Percentiles rank a stretch among this genome's conserved stretches.
These are phyloP conservation scores for Iguana delicatissima DNA, from an alignment of 2,797 vertebrate species.

Conservation along the genomic window DNA sequence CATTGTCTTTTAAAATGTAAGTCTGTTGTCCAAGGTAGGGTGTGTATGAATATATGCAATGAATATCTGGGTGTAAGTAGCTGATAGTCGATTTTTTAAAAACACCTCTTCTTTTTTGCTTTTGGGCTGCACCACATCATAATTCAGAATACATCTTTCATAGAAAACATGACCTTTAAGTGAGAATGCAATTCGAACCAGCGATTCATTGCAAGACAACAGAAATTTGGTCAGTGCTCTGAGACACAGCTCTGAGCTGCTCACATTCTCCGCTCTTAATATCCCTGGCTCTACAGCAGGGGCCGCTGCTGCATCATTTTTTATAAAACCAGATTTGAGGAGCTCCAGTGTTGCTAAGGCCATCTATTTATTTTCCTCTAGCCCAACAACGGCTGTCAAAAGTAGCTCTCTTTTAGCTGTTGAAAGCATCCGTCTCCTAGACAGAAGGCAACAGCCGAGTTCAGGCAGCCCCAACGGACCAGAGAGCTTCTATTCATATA, in stretches of 20 bases:
- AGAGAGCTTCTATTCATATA: fast-evolving
- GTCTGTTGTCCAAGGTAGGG: constrained; percentile 13
- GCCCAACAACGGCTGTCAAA: neutral
- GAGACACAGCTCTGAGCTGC: constrained; percentile 41
- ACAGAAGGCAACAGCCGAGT: neutral
- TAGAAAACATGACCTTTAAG: constrained; percentile 70
- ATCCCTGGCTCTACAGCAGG: constrained; percentile 49
- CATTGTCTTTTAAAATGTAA: constrained; percentile 50
- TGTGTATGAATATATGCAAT: constrained; percentile 1
- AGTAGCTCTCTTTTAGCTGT: constrained; percentile 3
- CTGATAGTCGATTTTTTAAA: neutral
- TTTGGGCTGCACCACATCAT: constrained; percentile 56
- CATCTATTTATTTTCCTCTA: neutral
- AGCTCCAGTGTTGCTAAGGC: neutral
- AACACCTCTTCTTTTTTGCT: neutral
- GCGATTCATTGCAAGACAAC: constrained; percentile 57
- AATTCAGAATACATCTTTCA: constrained; percentile 60
- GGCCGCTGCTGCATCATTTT: neutral
- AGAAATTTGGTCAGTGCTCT: constrained; percentile 49
- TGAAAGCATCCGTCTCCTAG: neutral
- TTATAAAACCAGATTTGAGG: neutral
- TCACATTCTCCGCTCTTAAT: constrained; percentile 37
- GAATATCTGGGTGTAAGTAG: constrained; percentile 14
- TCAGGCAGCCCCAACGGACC: neutral
- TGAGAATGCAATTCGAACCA: constrained; percentile 59